A percentile compares a stretch with the other conserved stretches of the same genome.
Evolutionary conservation across 2,113 vertebrate species (phyloP).

Genomic region (Struthio camelus): DNA sequence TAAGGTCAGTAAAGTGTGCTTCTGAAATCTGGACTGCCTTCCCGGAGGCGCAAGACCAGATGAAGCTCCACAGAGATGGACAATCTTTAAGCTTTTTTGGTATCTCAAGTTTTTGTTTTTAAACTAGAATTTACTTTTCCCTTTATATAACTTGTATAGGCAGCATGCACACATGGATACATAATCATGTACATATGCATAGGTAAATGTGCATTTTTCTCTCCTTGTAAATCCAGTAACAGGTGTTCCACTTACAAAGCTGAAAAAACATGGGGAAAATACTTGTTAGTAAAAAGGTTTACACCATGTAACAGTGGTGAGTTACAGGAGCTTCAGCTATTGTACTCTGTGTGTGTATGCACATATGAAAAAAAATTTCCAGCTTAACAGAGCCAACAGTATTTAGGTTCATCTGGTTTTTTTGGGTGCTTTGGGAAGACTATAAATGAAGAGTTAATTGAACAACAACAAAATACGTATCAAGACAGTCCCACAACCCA

Average conservation of each 20-base stretch:
- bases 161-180: not conserved
- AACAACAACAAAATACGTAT: slow-evolving; percentile 63
- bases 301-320: not conserved
- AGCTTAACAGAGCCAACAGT: not conserved
- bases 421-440: slow-evolving; percentile 37
- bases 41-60: not conserved
- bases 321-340: not conserved
- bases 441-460: slow-evolving; percentile 68
- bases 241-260: not conserved
- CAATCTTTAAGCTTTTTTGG: too few relatives aligned
- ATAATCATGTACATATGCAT: fast-evolving
- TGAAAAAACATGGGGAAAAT: not conserved
- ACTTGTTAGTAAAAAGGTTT: not conserved
- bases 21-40: not conserved
- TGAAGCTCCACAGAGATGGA: not conserved
- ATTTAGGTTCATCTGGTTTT: not conserved
- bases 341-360: fast-evolving
- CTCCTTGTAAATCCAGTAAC: not conserved
- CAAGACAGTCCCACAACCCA: slow-evolving; percentile 44
- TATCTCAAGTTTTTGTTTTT: not conserved
- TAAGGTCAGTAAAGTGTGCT: not conserved
- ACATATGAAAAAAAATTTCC: not conserved
- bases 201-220: not conserved
- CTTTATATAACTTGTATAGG: not conserved
- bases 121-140: not conserved